Evolutionary conservation across 2,888 invertebrate genomes (phyloP).

Genomic region (Aricia artaxerxes): DNA sequence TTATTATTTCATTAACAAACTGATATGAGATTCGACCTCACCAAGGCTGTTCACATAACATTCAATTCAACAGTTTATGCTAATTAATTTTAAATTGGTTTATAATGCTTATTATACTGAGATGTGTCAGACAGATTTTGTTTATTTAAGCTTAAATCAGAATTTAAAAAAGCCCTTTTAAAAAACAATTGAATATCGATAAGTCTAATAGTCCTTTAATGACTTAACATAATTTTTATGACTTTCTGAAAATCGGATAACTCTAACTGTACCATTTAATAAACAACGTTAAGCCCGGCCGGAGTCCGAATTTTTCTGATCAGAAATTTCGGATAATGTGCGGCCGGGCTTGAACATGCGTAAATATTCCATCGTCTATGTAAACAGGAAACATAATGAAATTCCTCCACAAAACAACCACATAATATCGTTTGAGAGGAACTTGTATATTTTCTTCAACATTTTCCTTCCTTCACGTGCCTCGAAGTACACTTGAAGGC

Average conservation of each 20-base stretch:
- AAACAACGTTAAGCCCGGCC: not conserved
- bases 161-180: not conserved
- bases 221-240: not conserved
- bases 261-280: not conserved
- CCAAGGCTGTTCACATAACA: not conserved
- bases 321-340: no score
- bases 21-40: not conserved
- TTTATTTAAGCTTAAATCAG: no score
- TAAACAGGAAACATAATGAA: not conserved
- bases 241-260: not conserved
- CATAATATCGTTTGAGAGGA: not conserved
- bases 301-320: no score
- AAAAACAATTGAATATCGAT: not conserved
- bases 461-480: not conserved
- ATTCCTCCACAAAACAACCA: not conserved
- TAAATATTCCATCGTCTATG: not conserved
- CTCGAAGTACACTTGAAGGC: not conserved
- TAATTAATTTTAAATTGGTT: not conserved
- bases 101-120: not conserved
- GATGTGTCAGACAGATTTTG: not conserved
- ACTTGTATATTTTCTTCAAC: not conserved
- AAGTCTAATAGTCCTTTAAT: not conserved
- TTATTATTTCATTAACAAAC: not conserved
- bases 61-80: not conserved
- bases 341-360: not conserved